Evolutionary conservation across 2,113 vertebrate species (phyloP).

Genomic region (Theristicus caerulescens): DNA sequence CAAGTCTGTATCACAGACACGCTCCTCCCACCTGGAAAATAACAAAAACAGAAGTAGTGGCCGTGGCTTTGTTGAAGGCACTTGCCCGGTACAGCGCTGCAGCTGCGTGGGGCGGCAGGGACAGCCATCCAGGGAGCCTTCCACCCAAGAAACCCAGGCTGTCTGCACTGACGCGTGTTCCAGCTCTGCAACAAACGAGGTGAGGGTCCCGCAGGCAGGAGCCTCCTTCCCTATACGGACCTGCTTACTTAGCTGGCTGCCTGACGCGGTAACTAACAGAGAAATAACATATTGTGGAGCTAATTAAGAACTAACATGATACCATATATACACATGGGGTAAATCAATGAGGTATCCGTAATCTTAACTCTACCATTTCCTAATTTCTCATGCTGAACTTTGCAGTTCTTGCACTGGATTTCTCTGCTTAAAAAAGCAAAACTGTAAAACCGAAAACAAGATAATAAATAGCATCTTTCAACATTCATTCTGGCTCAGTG

Average conservation of each 20-base stretch:
- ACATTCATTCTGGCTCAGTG: accelerated
- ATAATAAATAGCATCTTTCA: neutral
- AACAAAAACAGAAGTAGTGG: accelerated
- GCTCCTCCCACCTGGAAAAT: neutral
- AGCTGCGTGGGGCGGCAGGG: neutral
- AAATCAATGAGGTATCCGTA: neutral
- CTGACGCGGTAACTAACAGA: neutral
- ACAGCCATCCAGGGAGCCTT: neutral
- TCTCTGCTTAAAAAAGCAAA: neutral
- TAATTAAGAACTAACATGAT: neutral
- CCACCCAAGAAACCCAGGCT: neutral
- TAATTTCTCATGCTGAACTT: neutral
- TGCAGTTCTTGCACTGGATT: neutral
- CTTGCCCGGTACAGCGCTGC: accelerated
- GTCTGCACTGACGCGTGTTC: accelerated
- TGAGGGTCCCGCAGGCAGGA: neutral
- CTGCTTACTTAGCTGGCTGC: neutral
- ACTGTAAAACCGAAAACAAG: neutral
- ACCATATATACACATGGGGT: neutral
- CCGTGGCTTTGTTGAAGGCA: accelerated
- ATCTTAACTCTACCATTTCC: neutral
- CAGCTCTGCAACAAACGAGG: accelerated
- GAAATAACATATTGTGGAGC: neutral
- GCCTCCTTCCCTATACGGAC: too few species aligned
- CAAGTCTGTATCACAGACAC: accelerated